phyloP scores from a whole-genome alignment of 2,888 invertebrate species.

The Dynastes hyllus region DNA sequence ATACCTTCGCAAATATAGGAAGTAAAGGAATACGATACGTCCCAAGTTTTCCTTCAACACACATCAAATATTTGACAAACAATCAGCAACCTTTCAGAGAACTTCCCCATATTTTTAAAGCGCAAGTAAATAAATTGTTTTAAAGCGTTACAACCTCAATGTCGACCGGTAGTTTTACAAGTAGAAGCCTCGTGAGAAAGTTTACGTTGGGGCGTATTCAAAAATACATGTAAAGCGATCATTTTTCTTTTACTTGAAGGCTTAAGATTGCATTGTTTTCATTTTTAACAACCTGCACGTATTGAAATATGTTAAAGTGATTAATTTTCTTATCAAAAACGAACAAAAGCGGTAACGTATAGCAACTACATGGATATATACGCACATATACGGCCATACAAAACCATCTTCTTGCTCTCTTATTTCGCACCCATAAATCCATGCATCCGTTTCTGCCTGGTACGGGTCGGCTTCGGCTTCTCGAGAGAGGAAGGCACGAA shows the following conservation, averaged over 20 bases:
- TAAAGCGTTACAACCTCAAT: slow-evolving; percentile 15
- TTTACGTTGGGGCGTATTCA: background rate
- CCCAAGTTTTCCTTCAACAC: background rate
- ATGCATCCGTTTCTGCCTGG: slow-evolving; percentile 36
- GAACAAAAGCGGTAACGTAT: slow-evolving; percentile 36
- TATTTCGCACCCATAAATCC: slow-evolving; percentile 45
- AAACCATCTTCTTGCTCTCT: slow-evolving; percentile 13
- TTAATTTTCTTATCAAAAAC: slow-evolving; percentile 40
- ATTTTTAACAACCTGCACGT: slow-evolving; percentile 17
- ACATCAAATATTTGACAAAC: slow-evolving; percentile 47
- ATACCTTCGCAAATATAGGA: slow-evolving; percentile 13
- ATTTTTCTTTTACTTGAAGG: background rate
- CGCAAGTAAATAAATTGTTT: slow-evolving; percentile 46
- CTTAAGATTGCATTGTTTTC: slow-evolving; percentile 10
- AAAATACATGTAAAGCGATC: background rate
- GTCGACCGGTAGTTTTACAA: slow-evolving; percentile 29
- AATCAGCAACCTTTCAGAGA: slow-evolving; percentile 45
- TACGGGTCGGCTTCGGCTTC: slow-evolving; percentile 1
- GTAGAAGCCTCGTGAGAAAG: slow-evolving; percentile 25
- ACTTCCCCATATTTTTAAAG: slow-evolving; percentile 24
- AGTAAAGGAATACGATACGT: slow-evolving; percentile 30
- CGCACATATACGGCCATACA: slow-evolving; percentile 3
- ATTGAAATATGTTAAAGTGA: slow-evolving; percentile 26
- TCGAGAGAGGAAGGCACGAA: slow-evolving; percentile 41
- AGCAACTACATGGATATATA: background rate